Evolutionary conservation across 2,888 invertebrate species (phyloP).

Genomic region (Calameuta filiformis): DNA sequence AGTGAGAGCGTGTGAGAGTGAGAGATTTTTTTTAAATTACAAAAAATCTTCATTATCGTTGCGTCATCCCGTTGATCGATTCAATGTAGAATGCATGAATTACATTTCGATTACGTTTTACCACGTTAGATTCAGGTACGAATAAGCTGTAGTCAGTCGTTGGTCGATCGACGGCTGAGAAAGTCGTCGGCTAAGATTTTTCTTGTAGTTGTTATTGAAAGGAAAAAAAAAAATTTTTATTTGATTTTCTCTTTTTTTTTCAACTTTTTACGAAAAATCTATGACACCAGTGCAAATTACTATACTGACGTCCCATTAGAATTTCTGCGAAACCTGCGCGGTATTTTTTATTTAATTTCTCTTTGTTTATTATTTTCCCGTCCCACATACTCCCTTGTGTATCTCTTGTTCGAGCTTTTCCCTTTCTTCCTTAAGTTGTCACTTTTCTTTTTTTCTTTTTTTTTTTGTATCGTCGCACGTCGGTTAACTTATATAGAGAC

Average conservation of each 20-base stretch:
- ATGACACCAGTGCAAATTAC: too few species aligned
- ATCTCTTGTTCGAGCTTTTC: neutral
- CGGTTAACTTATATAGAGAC: constrained; percentile 31
- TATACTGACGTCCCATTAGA: neutral
- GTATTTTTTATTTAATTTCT: neutral
- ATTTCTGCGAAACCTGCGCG: neutral
- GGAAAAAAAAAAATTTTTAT: too few species aligned
- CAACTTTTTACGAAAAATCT: too few species aligned
- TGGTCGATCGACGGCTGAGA: neutral
- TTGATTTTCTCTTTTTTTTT: too few species aligned
- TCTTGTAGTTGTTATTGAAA: too few species aligned
- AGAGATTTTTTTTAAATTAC: neutral
- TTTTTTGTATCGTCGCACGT: constrained; percentile 40
- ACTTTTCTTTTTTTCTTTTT: constrained; percentile 17
- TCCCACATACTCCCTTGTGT: neutral
- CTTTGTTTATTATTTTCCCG: neutral
- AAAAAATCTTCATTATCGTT: neutral
- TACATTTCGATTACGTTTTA: too few species aligned
- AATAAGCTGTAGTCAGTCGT: neutral
- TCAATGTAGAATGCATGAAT: neutral
- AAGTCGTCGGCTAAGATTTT: too few species aligned
- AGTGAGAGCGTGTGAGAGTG: neutral
- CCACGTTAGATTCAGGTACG: neutral
- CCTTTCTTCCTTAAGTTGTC: constrained; percentile 7
- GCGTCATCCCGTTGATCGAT: neutral